phyloP scores from a whole-genome alignment of 2,888 invertebrate genomes.

The Lasioglossum figueresi region DNA sequence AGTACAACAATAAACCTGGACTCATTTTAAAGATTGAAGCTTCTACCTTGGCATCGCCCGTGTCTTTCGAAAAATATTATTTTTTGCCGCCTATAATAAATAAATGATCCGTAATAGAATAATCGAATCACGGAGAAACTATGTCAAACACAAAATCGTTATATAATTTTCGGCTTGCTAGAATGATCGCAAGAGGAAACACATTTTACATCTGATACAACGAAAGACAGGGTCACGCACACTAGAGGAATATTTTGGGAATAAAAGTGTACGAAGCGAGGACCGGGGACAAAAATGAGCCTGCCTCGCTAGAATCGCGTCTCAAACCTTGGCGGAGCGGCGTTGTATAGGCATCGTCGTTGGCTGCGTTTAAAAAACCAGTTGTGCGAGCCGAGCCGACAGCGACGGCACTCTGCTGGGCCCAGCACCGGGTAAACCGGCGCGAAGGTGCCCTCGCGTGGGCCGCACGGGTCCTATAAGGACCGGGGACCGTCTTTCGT shows the following conservation, averaged over 20 bases:
- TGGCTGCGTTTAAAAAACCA: constrained; percentile 83
- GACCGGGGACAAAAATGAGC: background rate
- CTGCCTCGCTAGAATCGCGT: background rate
- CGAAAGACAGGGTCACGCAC: background rate
- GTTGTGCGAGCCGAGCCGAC: constrained; percentile 82
- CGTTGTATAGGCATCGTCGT: constrained; percentile 79
- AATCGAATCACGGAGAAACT: too few species aligned
- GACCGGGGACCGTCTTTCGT: constrained; percentile 61
- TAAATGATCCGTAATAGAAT: too few species aligned
- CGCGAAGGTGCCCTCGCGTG: constrained; percentile 79
- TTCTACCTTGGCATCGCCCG: too few species aligned
- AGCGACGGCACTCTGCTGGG: constrained; percentile 71
- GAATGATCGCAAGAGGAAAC: background rate
- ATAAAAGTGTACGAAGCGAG: background rate
- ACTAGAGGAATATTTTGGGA: background rate
- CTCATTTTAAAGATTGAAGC: background rate
- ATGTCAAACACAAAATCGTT: background rate
- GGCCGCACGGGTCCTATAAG: constrained; percentile 80
- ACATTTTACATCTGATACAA: background rate
- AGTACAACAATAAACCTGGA: background rate
- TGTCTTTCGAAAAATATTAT: too few species aligned
- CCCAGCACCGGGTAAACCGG: constrained; percentile 67
- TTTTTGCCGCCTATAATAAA: too few species aligned
- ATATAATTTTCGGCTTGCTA: background rate
- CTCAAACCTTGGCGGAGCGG: constrained; percentile 60